Evolutionary conservation across 37 sponge, comb jelly and placozoan species (phyloP).

Genomic region (Theonella swinhoei): DNA sequence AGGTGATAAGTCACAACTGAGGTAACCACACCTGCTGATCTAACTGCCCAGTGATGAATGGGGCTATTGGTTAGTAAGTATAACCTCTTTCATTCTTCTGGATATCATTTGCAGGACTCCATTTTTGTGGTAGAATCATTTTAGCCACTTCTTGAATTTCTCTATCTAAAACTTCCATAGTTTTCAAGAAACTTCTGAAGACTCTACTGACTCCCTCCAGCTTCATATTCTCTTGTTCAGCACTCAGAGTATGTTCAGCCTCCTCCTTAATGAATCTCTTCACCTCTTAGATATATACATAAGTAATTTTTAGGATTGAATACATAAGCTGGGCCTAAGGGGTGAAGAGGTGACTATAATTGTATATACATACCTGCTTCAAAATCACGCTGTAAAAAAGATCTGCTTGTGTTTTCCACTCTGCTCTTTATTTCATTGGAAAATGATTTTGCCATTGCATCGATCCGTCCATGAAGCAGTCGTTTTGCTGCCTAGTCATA

Average conservation of each 20-base stretch:
- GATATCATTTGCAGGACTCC: neutral
- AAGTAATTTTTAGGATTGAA: neutral
- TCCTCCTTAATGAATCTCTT: neutral
- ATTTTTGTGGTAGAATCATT: neutral
- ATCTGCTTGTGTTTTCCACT: too few species aligned
- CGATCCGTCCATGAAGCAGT: neutral
- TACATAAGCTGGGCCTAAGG: neutral
- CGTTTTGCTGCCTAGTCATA: neutral
- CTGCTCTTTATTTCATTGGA: neutral
- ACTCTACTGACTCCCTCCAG: neutral
- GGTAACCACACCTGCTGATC: too few species aligned
- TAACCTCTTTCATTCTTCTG: neutral
- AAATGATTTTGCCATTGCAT: neutral
- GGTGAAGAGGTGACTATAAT: too few species aligned
- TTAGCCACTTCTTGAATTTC: neutral
- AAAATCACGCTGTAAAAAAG: too few species aligned
- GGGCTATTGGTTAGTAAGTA: neutral
- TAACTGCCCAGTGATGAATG: too few species aligned
- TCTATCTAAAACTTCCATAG: neutral
- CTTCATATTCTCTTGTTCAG: neutral
- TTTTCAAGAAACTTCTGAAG: neutral
- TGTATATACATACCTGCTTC: too few species aligned
- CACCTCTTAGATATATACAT: neutral
- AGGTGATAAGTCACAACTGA: too few species aligned
- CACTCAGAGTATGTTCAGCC: neutral